Evolutionary conservation across 2,888 invertebrate species (phyloP), one percentile per base, ranked within the genome.

Genomic region (Galerucella calmariensis): DNA sequence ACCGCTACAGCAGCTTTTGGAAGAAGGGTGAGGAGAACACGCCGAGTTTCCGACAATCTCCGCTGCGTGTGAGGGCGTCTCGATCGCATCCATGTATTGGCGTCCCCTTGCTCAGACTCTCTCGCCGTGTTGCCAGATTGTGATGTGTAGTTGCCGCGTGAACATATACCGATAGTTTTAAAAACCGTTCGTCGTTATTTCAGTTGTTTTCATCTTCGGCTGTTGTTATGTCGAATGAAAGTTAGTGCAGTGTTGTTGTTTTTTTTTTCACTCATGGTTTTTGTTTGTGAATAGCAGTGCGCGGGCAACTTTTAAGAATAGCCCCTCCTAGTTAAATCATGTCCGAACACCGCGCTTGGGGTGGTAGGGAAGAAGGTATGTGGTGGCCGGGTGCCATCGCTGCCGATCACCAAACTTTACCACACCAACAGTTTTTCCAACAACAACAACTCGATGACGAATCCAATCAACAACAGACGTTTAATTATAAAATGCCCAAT

Each of bases 401-500:
- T 84, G 88, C 88, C 82, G 89, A 90, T 85, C 83, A 82, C 77
- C 80, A 81, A 68, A 79, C 81, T 35, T 83, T 84, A 66, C 84
- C 83, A 61, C 80, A 83, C 72, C 83, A 83, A 76, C 83, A 83
- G 71, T 82, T 85, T 76, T 82, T 84, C 72, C 85, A 86, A 75
- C 84, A 84, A 72, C 85, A 88, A 72, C 88, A 87, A 77, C 88
- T 88, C 81, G 88, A 88, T 70, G 90, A 90, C 76, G 90, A 83
- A 90, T 89, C 90, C 77, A 90, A 89, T 78, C 89, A 89, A 69
- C 90, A 91, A 81, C 94, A 94, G 88, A 90, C 94, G 82, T 95
- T 94, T 87, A 92, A 93, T 78, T 95, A 95, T 88, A 95, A 95
- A 91, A 94, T 95, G 94, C 93, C 94, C 84, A 93, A 93, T 87